Evolutionary conservation across 1,140 invertebrate species (phyloP), one percentile per base, ranked within the genome.

Genomic region (Drosophila insularis): DNA sequence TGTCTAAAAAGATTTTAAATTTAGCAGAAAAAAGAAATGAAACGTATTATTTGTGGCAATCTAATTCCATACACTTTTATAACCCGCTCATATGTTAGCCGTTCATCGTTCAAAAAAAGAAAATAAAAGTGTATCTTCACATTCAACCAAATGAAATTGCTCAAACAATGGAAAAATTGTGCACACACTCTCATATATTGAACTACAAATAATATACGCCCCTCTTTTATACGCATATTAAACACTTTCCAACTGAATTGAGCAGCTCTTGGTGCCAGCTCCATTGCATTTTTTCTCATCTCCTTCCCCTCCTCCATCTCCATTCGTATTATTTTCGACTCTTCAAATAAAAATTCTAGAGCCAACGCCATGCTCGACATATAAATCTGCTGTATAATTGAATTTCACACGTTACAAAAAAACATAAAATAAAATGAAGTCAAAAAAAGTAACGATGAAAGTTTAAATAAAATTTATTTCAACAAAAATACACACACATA

Each of bases 391-490:
- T 68, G 74, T 79, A 89, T 87, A 87, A 87, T 87, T 87, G 84
- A 87, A 87, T 87, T 87, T 87, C 84, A 87, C 84, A 87, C 84
- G 80, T 87, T 82, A 86, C 70, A 63, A 55, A 58, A 58, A 61
- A 76, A 46, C 43, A 39, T 50, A 50, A 55, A 64, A 63, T 68
- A 66, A 69, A 78, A 74, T 53, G 74, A 21, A 39, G 10, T 35
- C 53, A 59, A 62, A 62, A 79, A 78, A 70, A 65, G 77, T 17
- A 74, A 73, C 64, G 69, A 79, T 74, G 70, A 87, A 84, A 87
- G 84, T 87, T 87, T 87, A 87, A 89, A 87, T 87, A 87, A 87
- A 87, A 89, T 87, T 87, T 87, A 87, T 89, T 87, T 87, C 84
- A 84, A 89, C 80, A 87, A 89, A 87, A 87, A 87, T 74, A 89